Evolutionary conservation across 2,888 invertebrate species (phyloP).

Genomic region (Agrochola macilenta): DNA sequence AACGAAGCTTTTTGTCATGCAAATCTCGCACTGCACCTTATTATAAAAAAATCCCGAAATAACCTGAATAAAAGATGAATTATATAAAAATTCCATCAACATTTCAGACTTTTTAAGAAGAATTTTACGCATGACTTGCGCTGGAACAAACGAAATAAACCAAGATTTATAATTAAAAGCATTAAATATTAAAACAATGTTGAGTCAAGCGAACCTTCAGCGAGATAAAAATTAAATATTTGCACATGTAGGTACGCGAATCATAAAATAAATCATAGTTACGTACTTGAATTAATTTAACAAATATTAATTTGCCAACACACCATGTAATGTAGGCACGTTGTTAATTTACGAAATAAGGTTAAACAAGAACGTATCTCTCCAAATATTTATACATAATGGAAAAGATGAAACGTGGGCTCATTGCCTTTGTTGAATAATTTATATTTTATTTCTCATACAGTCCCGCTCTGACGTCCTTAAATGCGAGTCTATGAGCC

Average conservation of each 20-base stretch:
- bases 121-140: neutral
- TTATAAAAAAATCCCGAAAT: neutral
- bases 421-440: conserved; percentile 85
- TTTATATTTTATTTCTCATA: conserved; percentile 84
- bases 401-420: conserved; percentile 84
- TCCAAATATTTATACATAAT: conserved; percentile 82
- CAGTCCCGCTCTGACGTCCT: conserved; percentile 72
- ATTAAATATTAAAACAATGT: conserved; percentile 39
- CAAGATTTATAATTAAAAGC: conserved; percentile 10
- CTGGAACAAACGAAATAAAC: conserved; percentile 3
- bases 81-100: neutral
- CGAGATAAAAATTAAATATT: conserved; percentile 57
- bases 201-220: conserved; percentile 24
- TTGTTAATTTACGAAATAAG: conserved; percentile 80
- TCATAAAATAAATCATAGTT: conserved; percentile 54
- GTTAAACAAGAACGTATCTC: conserved; percentile 77
- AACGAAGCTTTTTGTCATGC: neutral
- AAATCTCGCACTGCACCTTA: conserved; percentile 9
- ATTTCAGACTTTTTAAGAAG: conserved; percentile 1
- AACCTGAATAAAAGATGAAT: neutral
- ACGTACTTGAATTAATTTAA: conserved; percentile 59
- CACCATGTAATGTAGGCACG: conserved; percentile 70
- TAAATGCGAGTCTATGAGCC: conserved; percentile 75
- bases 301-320: conserved; percentile 64
- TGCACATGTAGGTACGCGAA: conserved; percentile 34